These are phyloP conservation scores for Allygus modestus DNA, from an alignment of 2,888 invertebrate genomes.

Conservation along the genomic window DNA sequence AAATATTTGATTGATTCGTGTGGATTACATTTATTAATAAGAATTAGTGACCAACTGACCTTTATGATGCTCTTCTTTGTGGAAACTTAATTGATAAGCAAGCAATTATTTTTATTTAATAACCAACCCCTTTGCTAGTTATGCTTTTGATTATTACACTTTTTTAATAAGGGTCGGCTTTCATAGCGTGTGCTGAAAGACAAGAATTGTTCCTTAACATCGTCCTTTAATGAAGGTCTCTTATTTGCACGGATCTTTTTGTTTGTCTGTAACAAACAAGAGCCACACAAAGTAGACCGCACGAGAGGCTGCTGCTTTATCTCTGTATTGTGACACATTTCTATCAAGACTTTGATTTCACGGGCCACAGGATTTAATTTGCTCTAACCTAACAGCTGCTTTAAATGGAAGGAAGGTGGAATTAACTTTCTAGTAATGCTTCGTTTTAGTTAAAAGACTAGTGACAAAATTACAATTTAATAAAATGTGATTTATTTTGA, in stretches of 20 bases:
- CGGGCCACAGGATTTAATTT: background rate
- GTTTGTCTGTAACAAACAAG: background rate
- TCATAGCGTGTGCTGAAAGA: background rate
- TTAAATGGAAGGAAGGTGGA: background rate
- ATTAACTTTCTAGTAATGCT: background rate
- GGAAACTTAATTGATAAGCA: too few species aligned
- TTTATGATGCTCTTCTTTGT: too few species aligned
- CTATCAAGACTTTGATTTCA: slow-evolving; percentile 31
- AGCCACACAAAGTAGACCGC: background rate
- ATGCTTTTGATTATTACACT: background rate
- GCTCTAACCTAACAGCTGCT: background rate
- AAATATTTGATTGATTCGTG: too few species aligned
- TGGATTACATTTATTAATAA: too few species aligned
- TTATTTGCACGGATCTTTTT: slow-evolving; percentile 23
- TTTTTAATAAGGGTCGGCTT: background rate
- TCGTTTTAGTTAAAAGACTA: too few species aligned
- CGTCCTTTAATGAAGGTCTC: slow-evolving; percentile 10
- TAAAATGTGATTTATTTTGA: too few species aligned
- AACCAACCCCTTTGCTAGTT: too few species aligned
- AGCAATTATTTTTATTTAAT: too few species aligned
- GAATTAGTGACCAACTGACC: too few species aligned
- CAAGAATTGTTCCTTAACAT: slow-evolving; percentile 3
- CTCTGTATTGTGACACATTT: slow-evolving; percentile 24
- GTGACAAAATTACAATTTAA: too few species aligned
- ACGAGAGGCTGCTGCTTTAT: background rate